These are phyloP conservation scores for Orthonevra nobilis DNA, from an alignment of 2,888 invertebrate species.

Conservation along the genomic window DNA sequence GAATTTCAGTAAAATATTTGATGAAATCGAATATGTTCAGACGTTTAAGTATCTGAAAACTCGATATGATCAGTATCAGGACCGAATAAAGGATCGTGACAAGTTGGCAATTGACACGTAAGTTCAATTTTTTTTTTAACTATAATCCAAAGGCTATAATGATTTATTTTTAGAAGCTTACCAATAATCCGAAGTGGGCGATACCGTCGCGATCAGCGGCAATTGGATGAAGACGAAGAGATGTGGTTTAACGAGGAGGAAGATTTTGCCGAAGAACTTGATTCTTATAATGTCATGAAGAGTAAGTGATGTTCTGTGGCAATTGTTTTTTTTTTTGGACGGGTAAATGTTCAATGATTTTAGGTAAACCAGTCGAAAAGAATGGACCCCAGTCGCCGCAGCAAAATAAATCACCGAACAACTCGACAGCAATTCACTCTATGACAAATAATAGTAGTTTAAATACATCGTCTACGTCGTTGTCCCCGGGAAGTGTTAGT, in stretches of 20 bases:
- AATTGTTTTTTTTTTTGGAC: conserved; percentile 8
- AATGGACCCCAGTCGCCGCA: conserved; percentile 79
- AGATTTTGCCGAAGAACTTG: conserved; percentile 89
- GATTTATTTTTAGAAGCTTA: conserved; percentile 75
- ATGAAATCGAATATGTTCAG: conserved; percentile 98
- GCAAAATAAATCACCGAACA: conserved; percentile 77
- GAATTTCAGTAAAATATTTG: conserved; percentile 96
- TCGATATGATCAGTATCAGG: conserved; percentile 95
- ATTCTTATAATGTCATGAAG: conserved; percentile 80
- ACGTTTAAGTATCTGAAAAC: conserved; percentile 96
- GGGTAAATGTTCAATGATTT: conserved; percentile 29
- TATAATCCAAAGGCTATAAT: too few relatives aligned
- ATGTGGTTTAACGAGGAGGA: conserved; percentile 99
- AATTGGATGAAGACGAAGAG: conserved; percentile 98
- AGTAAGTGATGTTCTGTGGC: conserved; percentile 73
- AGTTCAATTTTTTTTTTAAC: conserved; percentile 71
- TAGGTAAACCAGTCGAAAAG: conserved; percentile 74
- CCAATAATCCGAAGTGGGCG: conserved; percentile 87
- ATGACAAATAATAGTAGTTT: conserved; percentile 75
- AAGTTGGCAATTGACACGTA: conserved; percentile 86
- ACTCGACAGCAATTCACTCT: conserved; percentile 71
- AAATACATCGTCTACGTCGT: conserved; percentile 75
- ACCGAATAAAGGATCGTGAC: conserved; percentile 92
- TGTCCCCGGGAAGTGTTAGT: conserved; percentile 74
- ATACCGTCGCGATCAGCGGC: conserved; percentile 94